phyloP scores from a whole-genome alignment of 2,888 invertebrate genomes.

The Drosophila seclusa region DNA sequence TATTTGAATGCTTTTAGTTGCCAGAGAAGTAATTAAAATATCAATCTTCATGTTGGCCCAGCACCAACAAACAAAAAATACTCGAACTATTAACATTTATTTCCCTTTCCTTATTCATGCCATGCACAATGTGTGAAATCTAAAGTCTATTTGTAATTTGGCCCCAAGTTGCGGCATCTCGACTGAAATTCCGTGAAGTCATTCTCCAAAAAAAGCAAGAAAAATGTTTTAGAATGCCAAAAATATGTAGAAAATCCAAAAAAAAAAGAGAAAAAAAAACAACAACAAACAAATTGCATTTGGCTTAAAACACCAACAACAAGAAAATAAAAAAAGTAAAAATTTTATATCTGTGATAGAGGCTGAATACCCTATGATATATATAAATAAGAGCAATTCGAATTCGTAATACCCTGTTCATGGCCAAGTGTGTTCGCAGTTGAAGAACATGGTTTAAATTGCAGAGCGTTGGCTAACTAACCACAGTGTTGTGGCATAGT shows the following conservation, averaged over 20 bases:
- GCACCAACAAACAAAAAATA: background rate
- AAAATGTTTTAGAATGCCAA: constrained; percentile 45
- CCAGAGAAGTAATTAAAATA: constrained; percentile 60
- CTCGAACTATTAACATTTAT: background rate
- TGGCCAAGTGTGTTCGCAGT: constrained; percentile 5
- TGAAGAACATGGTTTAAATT: constrained; percentile 19
- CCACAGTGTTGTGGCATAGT: constrained; percentile 41
- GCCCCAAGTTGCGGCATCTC: constrained; percentile 12
- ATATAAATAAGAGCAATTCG: background rate
- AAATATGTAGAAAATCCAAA: constrained; percentile 66
- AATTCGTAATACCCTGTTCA: background rate
- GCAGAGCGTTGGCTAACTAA: constrained; percentile 27
- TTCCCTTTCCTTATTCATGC: background rate
- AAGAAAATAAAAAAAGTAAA: background rate
- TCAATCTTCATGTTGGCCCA: constrained; percentile 28
- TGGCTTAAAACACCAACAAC: background rate
- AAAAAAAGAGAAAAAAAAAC: constrained; percentile 18
- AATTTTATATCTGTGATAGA: background rate
- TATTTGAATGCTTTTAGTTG: constrained; percentile 8
- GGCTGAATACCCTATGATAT: background rate
- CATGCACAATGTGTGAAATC: constrained; percentile 21
- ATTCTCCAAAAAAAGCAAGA: constrained; percentile 13
- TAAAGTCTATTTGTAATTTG: constrained; percentile 28
- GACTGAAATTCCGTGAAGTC: constrained; percentile 48
- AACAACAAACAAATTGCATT: background rate